Evolutionary conservation across 2,888 invertebrate genomes (phyloP).

Genomic region (Theretra japonica): DNA sequence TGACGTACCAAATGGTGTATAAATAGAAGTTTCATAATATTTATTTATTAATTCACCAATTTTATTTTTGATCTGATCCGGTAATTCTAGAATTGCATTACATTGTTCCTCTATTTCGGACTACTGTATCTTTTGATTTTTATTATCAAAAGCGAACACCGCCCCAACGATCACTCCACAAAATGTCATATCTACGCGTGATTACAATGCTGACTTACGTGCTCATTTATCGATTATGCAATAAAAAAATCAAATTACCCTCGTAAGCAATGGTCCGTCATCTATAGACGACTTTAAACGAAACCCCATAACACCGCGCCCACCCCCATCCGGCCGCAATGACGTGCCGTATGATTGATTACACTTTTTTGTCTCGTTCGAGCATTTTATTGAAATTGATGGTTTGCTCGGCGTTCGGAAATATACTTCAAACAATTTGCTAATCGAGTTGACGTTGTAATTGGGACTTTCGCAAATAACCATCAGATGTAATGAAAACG

Average conservation of each 20-base stretch:
- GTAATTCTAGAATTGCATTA: no score
- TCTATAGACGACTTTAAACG: slow-evolving; percentile 11
- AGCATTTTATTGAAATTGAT: slow-evolving; percentile 76
- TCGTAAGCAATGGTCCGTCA: neutral
- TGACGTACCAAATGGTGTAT: no score
- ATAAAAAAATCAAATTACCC: neutral
- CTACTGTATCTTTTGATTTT: no score
- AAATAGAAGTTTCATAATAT: no score
- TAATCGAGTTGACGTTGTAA: slow-evolving; percentile 26
- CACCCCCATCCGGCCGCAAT: slow-evolving; percentile 53
- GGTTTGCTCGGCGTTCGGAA: slow-evolving; percentile 51
- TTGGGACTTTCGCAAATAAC: neutral
- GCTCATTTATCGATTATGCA: neutral
- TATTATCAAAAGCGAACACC: no score
- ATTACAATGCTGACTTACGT: no score
- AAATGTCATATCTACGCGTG: no score
- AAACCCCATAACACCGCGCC: slow-evolving; percentile 34
- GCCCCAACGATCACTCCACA: no score
- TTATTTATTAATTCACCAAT: no score
- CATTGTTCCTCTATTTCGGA: no score
- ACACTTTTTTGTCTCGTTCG: slow-evolving; percentile 66
- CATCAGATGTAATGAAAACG: neutral
- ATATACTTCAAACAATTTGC: slow-evolving; percentile 29
- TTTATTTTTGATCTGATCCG: no score
- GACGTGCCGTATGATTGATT: slow-evolving; percentile 67